Evolutionary conservation across 2,888 invertebrate species (phyloP).

Genomic region (Phengaris arion): DNA sequence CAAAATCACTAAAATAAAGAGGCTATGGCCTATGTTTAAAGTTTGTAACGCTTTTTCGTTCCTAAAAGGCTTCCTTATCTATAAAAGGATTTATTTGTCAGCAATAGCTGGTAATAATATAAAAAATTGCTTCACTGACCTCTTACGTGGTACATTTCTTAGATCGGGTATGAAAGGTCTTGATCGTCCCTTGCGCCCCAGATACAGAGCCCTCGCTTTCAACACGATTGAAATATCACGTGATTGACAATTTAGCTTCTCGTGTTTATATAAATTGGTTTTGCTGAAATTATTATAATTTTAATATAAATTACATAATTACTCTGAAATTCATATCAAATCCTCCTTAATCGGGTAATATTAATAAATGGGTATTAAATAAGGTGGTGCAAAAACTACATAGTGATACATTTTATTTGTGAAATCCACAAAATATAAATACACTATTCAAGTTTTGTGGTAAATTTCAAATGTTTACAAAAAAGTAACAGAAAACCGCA

Average conservation of each 20-base stretch:
- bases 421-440: background rate
- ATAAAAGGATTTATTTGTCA: no score
- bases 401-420: background rate
- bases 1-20: no score
- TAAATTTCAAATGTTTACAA: background rate
- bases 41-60: no score
- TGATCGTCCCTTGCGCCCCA: conserved; percentile 57
- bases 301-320: background rate
- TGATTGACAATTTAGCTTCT: conserved; percentile 57
- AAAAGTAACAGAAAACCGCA: no score
- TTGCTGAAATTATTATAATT: conserved; percentile 48
- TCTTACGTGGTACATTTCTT: conserved; percentile 32
- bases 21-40: no score
- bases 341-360: background rate
- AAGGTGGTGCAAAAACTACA: no score
- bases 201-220: conserved; percentile 54
- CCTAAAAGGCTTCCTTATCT: no score
- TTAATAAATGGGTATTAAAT: background rate
- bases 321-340: background rate
- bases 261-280: conserved; percentile 67
- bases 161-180: conserved; percentile 50
- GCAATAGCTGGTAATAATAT: no score
- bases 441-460: background rate
- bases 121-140: conserved; percentile 31
- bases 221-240: conserved; percentile 54